A percentile compares a stretch with the other conserved stretches of the same genome.
Evolutionary conservation across 2,888 invertebrate genomes (phyloP).

Genomic region (Tyria jacobaeae): DNA sequence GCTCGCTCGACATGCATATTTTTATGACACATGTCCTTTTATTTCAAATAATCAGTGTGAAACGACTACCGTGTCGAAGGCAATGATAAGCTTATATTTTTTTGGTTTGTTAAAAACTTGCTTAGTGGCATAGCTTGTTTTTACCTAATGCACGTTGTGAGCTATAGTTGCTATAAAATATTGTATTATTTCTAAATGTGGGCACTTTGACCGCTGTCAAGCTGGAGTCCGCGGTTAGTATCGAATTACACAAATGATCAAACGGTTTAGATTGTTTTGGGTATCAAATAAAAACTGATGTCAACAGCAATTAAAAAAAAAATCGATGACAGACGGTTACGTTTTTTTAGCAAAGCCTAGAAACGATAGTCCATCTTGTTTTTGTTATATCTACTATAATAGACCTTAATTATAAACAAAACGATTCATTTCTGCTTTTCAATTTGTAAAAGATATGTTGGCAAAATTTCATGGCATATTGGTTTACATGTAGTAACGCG

Average conservation of each 20-base stretch:
- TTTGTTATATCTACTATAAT: conserved; percentile 49
- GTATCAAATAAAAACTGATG: conserved; percentile 79
- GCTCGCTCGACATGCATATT: conserved; percentile 78
- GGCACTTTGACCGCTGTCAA: conserved; percentile 64
- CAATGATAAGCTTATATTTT: conserved; percentile 62
- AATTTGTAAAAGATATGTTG: conserved; percentile 58
- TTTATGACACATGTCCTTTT: conserved; percentile 81
- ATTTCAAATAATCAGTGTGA: conserved; percentile 75
- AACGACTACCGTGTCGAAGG: conserved; percentile 76
- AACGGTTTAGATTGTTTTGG: conserved; percentile 73
- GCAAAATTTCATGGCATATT: conserved; percentile 65
- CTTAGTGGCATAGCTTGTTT: conserved; percentile 21
- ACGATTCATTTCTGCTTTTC: conserved; percentile 34
- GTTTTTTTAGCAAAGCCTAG: conserved; percentile 37
- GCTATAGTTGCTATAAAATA: conserved; percentile 45
- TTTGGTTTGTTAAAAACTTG: conserved; percentile 46
- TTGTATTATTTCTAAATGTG: conserved; percentile 60
- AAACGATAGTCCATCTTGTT: conserved; percentile 32
- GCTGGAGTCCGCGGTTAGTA: conserved; percentile 69
- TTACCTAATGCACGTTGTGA: conserved; percentile 16
- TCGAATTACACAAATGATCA: conserved; percentile 82
- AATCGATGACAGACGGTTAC: conserved; percentile 66
- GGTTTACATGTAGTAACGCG: conserved; percentile 71
- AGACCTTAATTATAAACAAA: conserved; percentile 57
- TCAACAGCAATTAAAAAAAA: conserved; percentile 78